Evolutionary conservation across 2,113 vertebrate species (phyloP).

Genomic region (Symphodus melops): DNA sequence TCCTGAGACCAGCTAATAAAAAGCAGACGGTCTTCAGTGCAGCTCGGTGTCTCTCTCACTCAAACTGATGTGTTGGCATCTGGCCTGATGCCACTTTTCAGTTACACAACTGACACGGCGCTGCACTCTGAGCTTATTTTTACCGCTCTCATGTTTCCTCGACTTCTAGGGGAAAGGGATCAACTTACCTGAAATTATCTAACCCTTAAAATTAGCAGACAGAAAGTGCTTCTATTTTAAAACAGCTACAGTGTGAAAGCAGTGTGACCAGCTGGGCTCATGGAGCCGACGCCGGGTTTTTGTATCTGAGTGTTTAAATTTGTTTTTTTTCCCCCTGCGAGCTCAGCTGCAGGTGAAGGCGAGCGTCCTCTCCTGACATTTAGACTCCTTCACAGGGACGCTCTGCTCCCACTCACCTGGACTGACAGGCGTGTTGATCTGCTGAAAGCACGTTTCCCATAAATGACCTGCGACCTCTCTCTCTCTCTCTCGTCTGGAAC

Average conservation of each 20-base stretch:
- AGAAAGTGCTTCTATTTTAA: background rate
- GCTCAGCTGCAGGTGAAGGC: background rate
- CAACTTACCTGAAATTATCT: background rate
- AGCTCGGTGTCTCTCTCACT: background rate
- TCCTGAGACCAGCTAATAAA: too few species aligned
- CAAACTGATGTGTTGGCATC: background rate
- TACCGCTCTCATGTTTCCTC: background rate
- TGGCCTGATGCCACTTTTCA: background rate
- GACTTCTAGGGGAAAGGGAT: background rate
- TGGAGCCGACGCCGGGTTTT: background rate
- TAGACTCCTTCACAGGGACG: background rate
- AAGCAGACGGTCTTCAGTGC: too few species aligned
- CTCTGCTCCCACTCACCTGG: background rate
- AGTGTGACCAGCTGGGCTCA: background rate
- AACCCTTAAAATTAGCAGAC: background rate
- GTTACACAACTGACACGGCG: background rate
- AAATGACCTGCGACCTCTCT: too few species aligned
- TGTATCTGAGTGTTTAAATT: too few species aligned
- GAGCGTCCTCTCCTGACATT: background rate
- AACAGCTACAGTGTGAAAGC: background rate
- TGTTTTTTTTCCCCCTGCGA: too few species aligned
- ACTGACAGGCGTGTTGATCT: background rate
- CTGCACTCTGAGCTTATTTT: slow-evolving; percentile 1
- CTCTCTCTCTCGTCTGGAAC: too few species aligned
- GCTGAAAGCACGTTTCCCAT: too few species aligned